Evolutionary conservation across 1,140 invertebrate species (phyloP).

Genomic region (Drosophila suzukii): DNA sequence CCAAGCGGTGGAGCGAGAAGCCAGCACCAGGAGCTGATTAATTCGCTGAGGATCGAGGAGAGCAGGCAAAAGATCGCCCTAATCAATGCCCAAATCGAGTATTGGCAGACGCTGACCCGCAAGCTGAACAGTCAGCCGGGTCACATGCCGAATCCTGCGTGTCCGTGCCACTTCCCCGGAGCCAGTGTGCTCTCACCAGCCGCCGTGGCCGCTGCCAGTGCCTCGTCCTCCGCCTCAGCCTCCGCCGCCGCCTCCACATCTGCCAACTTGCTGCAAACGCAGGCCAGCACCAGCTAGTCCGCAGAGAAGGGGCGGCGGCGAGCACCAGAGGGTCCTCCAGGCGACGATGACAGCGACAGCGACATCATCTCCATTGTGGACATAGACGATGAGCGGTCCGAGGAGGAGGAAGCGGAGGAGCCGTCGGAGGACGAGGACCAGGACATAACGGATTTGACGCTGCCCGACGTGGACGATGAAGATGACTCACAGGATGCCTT

Average conservation of each 20-base stretch:
- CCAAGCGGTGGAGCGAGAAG: constrained; percentile 8
- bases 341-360: constrained; percentile 12
- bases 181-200: constrained; percentile 12
- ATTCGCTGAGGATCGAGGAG: constrained; percentile 75
- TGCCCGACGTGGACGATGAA: constrained; percentile 24
- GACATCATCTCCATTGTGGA: constrained; percentile 72
- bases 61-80: constrained; percentile 76
- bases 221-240: not conserved
- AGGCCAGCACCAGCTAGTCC: constrained; percentile 79
- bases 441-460: constrained; percentile 27
- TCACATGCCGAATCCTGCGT: constrained; percentile 67
- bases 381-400: constrained; percentile 55
- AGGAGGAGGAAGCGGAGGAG: constrained; percentile 12
- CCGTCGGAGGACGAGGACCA: constrained; percentile 5
- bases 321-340: constrained; percentile 11
- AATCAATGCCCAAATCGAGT: constrained; percentile 79
- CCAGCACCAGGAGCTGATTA: constrained; percentile 72
- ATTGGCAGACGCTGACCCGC: constrained; percentile 80
- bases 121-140: constrained; percentile 66
- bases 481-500: constrained; percentile 73
- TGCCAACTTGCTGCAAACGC: constrained; percentile 61
- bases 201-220: constrained; percentile 7
- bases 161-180: constrained; percentile 72
- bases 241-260: no score
- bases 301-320: constrained; percentile 32